These are phyloP conservation scores for Branchipolynoe longqiensis DNA, from an alignment of 2,888 invertebrate genomes.

Conservation along the genomic window DNA sequence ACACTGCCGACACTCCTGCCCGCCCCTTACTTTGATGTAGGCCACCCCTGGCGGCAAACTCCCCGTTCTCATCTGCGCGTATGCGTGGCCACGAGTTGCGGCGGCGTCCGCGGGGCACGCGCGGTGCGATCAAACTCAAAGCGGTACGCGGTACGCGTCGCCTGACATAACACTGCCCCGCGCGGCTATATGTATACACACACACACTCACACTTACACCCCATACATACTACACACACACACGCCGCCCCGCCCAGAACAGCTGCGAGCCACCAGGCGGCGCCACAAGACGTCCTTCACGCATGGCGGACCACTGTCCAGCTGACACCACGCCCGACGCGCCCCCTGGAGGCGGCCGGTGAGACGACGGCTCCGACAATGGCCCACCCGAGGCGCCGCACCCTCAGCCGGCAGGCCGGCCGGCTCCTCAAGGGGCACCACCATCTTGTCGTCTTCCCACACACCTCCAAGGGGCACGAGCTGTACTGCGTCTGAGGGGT, in stretches of 20 bases:
- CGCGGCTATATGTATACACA: too few relatives aligned
- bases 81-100: too few relatives aligned
- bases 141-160: too few relatives aligned
- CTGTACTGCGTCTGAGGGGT: not conserved
- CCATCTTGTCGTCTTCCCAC: conserved; percentile 28
- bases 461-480: too few relatives aligned
- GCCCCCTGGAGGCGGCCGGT: conserved; percentile 18
- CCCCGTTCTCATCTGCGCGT: conserved; percentile 2
- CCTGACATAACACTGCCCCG: not conserved
- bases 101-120: not conserved
- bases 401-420: not conserved
- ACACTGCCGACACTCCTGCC: not conserved
- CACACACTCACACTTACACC: not conserved
- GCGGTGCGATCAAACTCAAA: not conserved
- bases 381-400: not conserved
- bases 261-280: not conserved
- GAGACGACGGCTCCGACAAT: not conserved
- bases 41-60: not conserved
- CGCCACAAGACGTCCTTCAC: not conserved
- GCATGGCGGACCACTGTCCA: not conserved
- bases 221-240: not conserved
- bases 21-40: not conserved
- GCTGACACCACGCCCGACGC: not conserved
- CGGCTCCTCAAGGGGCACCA: not conserved
- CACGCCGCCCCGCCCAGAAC: not conserved